A percentile compares a stretch with the other conserved stretches of the same genome.
Evolutionary conservation across 2,888 invertebrate genomes (phyloP).

Genomic region (Gonocerus acuteangulatus): DNA sequence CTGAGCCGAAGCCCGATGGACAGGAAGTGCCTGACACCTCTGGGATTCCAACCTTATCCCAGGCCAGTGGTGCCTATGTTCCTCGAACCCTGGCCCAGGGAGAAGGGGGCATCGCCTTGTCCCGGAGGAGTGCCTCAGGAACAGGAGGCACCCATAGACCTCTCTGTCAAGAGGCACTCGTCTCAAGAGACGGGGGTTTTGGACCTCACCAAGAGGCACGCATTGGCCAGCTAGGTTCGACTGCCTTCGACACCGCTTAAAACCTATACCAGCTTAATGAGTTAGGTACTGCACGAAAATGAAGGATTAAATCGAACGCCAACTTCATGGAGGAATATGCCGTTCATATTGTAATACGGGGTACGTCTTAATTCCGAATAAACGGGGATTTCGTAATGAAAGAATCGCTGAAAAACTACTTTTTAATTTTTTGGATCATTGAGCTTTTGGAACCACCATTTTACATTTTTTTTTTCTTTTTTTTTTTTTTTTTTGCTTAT

Average conservation of each 20-base stretch:
- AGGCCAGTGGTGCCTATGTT: slow-evolving; percentile 43
- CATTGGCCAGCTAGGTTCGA: slow-evolving; percentile 15
- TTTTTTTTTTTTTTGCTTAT: too few relatives aligned
- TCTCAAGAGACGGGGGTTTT: slow-evolving; percentile 22
- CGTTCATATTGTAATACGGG: too few relatives aligned
- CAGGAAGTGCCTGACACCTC: slow-evolving; percentile 18
- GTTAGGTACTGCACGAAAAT: too few relatives aligned
- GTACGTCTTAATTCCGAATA: too few relatives aligned
- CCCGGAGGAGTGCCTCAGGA: slow-evolving; percentile 43
- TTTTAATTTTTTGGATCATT: too few relatives aligned
- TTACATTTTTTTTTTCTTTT: too few relatives aligned
- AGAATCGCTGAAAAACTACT: too few relatives aligned
- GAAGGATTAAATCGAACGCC: too few relatives aligned
- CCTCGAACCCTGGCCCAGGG: slow-evolving; percentile 32
- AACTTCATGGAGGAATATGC: too few relatives aligned
- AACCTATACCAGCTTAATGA: too few relatives aligned
- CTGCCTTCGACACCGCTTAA: neutral
- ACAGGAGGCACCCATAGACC: slow-evolving; percentile 48
- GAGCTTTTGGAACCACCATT: too few relatives aligned
- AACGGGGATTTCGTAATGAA: too few relatives aligned
- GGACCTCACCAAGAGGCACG: slow-evolving; percentile 34
- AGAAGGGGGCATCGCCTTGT: slow-evolving; percentile 40
- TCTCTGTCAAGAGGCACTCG: slow-evolving; percentile 43
- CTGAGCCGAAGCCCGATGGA: slow-evolving; percentile 19
- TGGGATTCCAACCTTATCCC: slow-evolving; percentile 30